Percentiles rank a stretch among this genome's conserved stretches.
Evolutionary conservation across 1,140 invertebrate genomes (phyloP).

Genomic region (Rhopalosiphum maidis): DNA sequence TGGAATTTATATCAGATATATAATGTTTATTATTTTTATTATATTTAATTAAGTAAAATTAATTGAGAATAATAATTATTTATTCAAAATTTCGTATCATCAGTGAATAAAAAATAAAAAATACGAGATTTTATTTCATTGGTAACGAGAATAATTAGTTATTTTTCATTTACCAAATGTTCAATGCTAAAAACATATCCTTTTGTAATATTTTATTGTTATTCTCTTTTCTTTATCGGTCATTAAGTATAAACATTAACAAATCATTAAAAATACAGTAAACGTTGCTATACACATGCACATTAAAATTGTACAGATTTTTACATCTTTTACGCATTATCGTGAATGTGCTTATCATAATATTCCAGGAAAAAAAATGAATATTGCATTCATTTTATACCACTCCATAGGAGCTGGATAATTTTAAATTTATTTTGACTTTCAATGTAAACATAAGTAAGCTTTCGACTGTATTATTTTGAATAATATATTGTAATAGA

Average conservation of each 20-base stretch:
- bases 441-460: not conserved
- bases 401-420: not conserved
- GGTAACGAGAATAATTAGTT: not conserved
- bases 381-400: not conserved
- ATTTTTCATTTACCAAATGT: not conserved
- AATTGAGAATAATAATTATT: not conserved
- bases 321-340: not conserved
- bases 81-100: not conserved
- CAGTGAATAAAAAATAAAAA: not conserved
- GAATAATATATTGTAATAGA: not conserved
- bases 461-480: not conserved
- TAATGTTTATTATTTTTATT: not conserved
- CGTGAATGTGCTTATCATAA: not conserved
- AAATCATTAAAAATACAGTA: not conserved
- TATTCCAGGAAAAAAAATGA: not conserved
- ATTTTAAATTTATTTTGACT: not conserved
- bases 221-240: not conserved
- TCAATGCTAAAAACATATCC: not conserved
- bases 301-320: not conserved
- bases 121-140: not conserved
- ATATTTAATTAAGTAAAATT: not conserved
- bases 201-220: not conserved
- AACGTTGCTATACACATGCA: not conserved
- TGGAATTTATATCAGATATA: not conserved
- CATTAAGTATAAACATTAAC: not conserved